phyloP scores from a whole-genome alignment of 2,797 vertebrate species.

The Ctenosaura bakeri region DNA sequence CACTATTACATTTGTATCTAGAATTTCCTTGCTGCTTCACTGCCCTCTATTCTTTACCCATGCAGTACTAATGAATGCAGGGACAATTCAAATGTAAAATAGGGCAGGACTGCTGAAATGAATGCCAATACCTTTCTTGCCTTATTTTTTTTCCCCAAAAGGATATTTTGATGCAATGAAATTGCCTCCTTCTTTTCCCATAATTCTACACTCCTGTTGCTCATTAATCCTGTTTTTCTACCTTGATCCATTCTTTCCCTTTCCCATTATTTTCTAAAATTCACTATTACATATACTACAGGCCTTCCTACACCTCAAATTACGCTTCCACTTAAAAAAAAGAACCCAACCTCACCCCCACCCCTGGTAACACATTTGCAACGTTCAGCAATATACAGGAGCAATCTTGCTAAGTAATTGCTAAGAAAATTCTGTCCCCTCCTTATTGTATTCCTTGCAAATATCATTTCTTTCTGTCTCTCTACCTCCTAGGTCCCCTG shows the following conservation, averaged over 20 bases:
- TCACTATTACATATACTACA: neutral
- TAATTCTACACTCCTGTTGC: conserved; percentile 9
- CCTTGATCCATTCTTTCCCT: neutral
- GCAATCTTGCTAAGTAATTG: conserved; percentile 62
- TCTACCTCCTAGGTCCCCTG: conserved; percentile 53
- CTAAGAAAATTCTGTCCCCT: conserved; percentile 59
- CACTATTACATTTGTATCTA: conserved; percentile 28
- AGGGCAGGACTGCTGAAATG: neutral
- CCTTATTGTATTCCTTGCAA: conserved; percentile 48
- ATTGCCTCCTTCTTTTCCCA: conserved; percentile 17
- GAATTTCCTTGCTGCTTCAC: neutral
- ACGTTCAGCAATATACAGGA: conserved; percentile 51
- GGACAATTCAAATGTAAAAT: conserved; percentile 39
- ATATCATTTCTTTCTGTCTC: conserved; percentile 69
- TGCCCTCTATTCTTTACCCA: neutral
- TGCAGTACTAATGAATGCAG: neutral
- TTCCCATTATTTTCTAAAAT: conserved; percentile 13
- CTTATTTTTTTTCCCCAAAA: conserved; percentile 5
- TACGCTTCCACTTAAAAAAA: neutral
- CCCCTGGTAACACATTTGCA: conserved; percentile 51
- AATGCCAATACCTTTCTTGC: neutral
- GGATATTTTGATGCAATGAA: conserved; percentile 25
- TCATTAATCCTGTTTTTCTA: conserved; percentile 15
- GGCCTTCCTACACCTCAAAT: conserved; percentile 23
- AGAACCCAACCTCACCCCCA: neutral